phyloP scores from a whole-genome alignment of 2,888 invertebrate genomes.

The Neoscelio sp. region DNA sequence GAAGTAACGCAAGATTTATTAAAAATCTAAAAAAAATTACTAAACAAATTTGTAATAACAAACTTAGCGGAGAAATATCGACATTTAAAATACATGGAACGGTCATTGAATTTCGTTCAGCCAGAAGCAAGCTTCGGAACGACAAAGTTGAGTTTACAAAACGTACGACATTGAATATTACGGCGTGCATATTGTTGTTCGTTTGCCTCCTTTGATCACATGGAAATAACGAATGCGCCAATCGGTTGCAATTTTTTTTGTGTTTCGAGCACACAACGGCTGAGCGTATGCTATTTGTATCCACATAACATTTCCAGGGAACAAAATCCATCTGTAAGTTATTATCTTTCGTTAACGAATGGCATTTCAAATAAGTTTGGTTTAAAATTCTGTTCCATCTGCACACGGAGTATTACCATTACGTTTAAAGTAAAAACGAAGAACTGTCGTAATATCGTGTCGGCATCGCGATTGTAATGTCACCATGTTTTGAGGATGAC shows the following conservation, averaged over 20 bases:
- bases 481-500: no score
- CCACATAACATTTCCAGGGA: slow-evolving; percentile 58
- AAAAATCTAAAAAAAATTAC: no score
- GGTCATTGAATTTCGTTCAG: slow-evolving; percentile 33
- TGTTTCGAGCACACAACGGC: slow-evolving; percentile 38
- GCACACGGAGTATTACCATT: slow-evolving; percentile 60
- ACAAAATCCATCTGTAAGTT: slow-evolving; percentile 62
- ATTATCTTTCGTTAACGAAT: slow-evolving; percentile 64
- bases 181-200: slow-evolving; percentile 49
- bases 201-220: slow-evolving; percentile 61
- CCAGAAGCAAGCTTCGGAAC: slow-evolving; percentile 28
- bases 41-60: no score
- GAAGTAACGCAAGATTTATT: no score
- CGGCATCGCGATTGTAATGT: no score
- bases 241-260: slow-evolving; percentile 53
- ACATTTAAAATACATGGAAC: slow-evolving; percentile 25
- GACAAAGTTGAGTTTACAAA: slow-evolving; percentile 44
- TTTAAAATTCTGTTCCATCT: slow-evolving; percentile 65
- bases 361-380: slow-evolving; percentile 64
- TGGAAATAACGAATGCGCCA: slow-evolving; percentile 59
- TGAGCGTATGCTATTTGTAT: slow-evolving; percentile 59
- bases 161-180: slow-evolving; percentile 52
- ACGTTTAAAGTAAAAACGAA: slow-evolving; percentile 58
- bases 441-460: slow-evolving; percentile 14
- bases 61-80: slow-evolving; percentile 28